Evolutionary conservation across 2,113 vertebrate genomes (phyloP), one percentile per base, ranked within the genome.

Genomic region (Equus quagga): DNA sequence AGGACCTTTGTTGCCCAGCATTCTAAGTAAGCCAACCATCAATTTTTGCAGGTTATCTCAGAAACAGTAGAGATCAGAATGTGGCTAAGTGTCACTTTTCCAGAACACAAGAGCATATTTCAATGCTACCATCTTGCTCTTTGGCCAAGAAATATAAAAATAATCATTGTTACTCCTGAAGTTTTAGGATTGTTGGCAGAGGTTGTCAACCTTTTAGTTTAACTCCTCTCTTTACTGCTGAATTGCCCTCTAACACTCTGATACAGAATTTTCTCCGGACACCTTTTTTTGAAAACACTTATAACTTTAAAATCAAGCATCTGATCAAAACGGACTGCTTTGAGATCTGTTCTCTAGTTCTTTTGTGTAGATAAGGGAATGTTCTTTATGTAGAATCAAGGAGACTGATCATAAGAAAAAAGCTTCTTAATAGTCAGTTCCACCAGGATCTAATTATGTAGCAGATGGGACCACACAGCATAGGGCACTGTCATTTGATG

Each of bases 391-490:
- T 97, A 65, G 80, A 91, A 84, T 93, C 62, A 81, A 89, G 76
- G 91, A 41, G 46, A 84, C 78, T 95, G n/a, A 88, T 92, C 21
- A 24, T 97, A 94, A 94, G 80, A 90, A 94, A 83, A 94, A 95
- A 91, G 62, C 83, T 87, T 88, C 64, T 85, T 97, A 81, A 60
- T 96, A 56, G 86, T 86, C 84, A 80, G 96, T 83, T 97, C 83
- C 41, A 84, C 36, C 2, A 84, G 94, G 86, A 96, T 87, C 89
- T 92, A 91, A 96, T 92, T 93, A 92, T 84, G 91, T 91, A 96
- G 96, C 97, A 97, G 95, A 96, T 98, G 96, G 96, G 83, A 97
- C 83, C 96, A 96, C 83, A 95, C 33, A 51, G 86, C 90, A 94
- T 75, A 92, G 49, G 78, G 51, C 87, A 73, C 67, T 96, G 81